Base-by-base conservation (phyloP, 92 coral and sea anemone genomes). In the Hydrozoanthus gracilis region DNA sequence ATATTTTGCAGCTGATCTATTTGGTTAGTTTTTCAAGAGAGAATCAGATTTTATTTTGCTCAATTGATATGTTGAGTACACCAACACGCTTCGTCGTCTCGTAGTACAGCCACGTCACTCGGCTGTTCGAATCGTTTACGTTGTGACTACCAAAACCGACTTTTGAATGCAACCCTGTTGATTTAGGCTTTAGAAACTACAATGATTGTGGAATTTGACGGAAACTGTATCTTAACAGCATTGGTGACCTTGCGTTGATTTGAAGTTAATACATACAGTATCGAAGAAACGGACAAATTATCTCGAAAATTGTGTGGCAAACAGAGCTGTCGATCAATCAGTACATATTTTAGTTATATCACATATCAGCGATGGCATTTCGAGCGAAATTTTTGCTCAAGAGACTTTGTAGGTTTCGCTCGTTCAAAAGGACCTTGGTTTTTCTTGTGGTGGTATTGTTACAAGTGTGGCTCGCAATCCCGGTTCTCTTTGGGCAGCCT, bases 391-490 rank as follows among this genome's bases (percentile, higher is more conserved):
- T 89, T 67, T 15, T 92, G 69, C 54, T 92, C 6, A 86, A 93
- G 73, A 73, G 94, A 72, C 68, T 92, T 17, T 94, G 93, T 72
- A 87, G 95, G 54, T 83, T 89, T 68, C 93, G 98, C 3, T 90
- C 91, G 12, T 92, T 94, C 78, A 92, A 88, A 67, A 78, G 92
- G 84, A 94, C 98, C 4, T 61, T 91, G 44, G 84, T 94, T n/a
- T 94, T 94, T 85, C 79, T 87, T 45, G 95, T 91, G 9, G 94
- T 92, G 11, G 27, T 94, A 3, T 87, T 94, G 39, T 39, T 92
- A 12, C 98, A 94, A 78, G 52, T 94, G 7, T 94, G 98, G 98
- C 80, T 94, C 5, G 98, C 98, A 1, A 73, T 94, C 78, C 98
- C 98, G 4, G 94, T 92, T 0, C 50, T 94, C 3, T 94, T 94